Conservation (phyloP, 2,888 invertebrate genomes). For the Spilarctia lutea region DNA sequence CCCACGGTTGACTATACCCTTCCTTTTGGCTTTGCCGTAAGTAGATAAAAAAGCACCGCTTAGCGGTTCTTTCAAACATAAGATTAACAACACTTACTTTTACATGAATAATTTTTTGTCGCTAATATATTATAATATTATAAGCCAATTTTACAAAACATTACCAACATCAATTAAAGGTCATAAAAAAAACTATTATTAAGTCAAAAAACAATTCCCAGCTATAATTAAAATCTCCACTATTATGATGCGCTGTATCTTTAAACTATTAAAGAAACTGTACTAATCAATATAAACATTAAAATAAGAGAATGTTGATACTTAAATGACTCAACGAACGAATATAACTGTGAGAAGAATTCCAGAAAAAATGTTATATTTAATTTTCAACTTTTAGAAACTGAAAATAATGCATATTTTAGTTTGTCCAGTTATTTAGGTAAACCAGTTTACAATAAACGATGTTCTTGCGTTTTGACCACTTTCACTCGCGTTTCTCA, state of each 20-base stretch:
- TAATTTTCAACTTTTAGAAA: not conserved
- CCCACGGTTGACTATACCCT: too few species aligned
- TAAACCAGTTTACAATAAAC: slow-evolving; percentile 35
- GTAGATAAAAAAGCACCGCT: not conserved
- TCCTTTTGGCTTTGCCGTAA: too few species aligned
- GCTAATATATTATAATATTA: not conserved
- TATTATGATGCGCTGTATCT: not conserved
- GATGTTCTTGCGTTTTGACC: slow-evolving; percentile 15
- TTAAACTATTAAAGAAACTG: too few species aligned
- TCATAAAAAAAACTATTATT: not conserved
- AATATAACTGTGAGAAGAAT: slow-evolving; percentile 8
- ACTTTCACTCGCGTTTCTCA: slow-evolving; percentile 38
- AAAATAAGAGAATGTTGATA: not conserved
- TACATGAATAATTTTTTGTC: not conserved
- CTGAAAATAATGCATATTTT: slow-evolving; percentile 18
- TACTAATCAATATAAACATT: not conserved
- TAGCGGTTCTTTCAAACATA: not conserved
- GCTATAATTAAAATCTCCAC: not conserved
- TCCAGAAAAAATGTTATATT: not conserved
- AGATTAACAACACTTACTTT: not conserved
- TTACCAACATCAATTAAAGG: not conserved
- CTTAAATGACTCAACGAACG: not conserved
- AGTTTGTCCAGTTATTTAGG: slow-evolving; percentile 7
- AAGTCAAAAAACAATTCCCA: not conserved
- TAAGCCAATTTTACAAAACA: too few species aligned